Evolutionary conservation across 2,888 invertebrate genomes (phyloP).

Genomic region (Drosophila formosana): DNA sequence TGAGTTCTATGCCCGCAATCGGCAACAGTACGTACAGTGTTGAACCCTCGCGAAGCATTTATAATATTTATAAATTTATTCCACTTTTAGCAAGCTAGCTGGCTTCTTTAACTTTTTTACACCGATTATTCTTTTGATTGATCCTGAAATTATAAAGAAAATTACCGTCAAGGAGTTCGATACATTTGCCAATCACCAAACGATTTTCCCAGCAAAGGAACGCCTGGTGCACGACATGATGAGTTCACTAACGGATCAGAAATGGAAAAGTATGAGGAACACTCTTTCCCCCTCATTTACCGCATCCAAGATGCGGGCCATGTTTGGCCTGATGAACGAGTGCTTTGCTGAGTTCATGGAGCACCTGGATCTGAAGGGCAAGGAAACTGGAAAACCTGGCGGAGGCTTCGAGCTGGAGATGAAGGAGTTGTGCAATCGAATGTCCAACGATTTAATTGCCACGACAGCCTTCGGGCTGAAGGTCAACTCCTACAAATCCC

Average conservation of each 20-base stretch:
- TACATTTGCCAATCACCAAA: slow-evolving; percentile 83
- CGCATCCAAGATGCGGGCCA: slow-evolving; percentile 86
- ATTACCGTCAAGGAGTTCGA: slow-evolving; percentile 83
- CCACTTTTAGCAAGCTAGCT: slow-evolving; percentile 81
- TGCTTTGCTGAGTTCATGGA: slow-evolving; percentile 73
- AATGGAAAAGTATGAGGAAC: slow-evolving; percentile 83
- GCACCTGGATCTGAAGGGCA: slow-evolving; percentile 41
- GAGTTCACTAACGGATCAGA: slow-evolving; percentile 63
- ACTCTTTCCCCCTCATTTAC: slow-evolving; percentile 86
- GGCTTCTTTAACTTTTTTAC: slow-evolving; percentile 74
- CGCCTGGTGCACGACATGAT: slow-evolving; percentile 83
- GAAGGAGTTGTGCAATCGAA: slow-evolving; percentile 72
- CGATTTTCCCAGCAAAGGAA: slow-evolving; percentile 83
- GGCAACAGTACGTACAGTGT: slow-evolving; percentile 39
- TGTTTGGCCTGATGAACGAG: slow-evolving; percentile 78
- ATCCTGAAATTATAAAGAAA: slow-evolving; percentile 81
- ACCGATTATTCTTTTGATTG: slow-evolving; percentile 71
- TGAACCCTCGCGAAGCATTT: too few species aligned
- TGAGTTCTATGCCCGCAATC: slow-evolving; percentile 50
- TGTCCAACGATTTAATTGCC: slow-evolving; percentile 84
- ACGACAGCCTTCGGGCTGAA: slow-evolving; percentile 82
- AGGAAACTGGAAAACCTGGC: neutral
- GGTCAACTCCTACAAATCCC: slow-evolving; percentile 86
- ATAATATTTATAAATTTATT: neutral
- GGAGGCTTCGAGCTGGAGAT: slow-evolving; percentile 67